Conservation (phyloP, 1,140 invertebrate genomes). For the Nymphalis io region DNA sequence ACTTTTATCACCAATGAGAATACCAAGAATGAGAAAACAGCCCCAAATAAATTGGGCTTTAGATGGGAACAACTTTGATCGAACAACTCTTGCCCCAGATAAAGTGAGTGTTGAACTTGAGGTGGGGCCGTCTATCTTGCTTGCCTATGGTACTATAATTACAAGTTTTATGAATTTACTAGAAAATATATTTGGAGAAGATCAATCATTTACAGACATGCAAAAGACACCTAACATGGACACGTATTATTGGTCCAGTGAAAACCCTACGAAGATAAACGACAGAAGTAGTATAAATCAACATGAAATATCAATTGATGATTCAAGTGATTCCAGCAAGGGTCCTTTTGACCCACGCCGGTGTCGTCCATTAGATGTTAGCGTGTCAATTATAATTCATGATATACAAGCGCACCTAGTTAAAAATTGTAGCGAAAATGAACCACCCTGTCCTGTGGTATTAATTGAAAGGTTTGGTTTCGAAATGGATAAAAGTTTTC, state of each 20-base stretch:
- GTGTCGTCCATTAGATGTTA: conserved; percentile 94
- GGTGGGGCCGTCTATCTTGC: conserved; percentile 94
- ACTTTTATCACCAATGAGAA: conserved; percentile 93
- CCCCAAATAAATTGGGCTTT: conserved; percentile 85
- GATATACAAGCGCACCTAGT: conserved; percentile 96
- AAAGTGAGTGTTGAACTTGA: conserved; percentile 94
- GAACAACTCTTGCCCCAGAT: conserved; percentile 90
- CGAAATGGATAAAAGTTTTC: conserved; percentile 97
- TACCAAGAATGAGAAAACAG: conserved; percentile 88
- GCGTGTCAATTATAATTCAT: conserved; percentile 96
- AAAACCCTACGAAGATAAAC: conserved; percentile 76
- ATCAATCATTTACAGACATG: conserved; percentile 97
- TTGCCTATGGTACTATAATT: conserved; percentile 94
- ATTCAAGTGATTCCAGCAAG: conserved; percentile 79
- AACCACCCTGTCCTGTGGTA: conserved; percentile 94
- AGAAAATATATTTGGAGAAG: conserved; percentile 98
- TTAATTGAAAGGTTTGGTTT: conserved; percentile 95
- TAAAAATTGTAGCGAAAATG: conserved; percentile 92
- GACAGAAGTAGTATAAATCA: conserved; percentile 78
- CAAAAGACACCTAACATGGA: conserved; percentile 83
- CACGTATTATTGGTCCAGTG: conserved; percentile 73
- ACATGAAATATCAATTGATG: conserved; percentile 81
- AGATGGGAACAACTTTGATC: conserved; percentile 91
- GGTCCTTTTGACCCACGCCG: conserved; percentile 90
- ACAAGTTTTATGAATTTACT: conserved; percentile 94